Evolutionary conservation across 2,113 vertebrate species (phyloP).

Genomic region (Camarhynchus parvulus): DNA sequence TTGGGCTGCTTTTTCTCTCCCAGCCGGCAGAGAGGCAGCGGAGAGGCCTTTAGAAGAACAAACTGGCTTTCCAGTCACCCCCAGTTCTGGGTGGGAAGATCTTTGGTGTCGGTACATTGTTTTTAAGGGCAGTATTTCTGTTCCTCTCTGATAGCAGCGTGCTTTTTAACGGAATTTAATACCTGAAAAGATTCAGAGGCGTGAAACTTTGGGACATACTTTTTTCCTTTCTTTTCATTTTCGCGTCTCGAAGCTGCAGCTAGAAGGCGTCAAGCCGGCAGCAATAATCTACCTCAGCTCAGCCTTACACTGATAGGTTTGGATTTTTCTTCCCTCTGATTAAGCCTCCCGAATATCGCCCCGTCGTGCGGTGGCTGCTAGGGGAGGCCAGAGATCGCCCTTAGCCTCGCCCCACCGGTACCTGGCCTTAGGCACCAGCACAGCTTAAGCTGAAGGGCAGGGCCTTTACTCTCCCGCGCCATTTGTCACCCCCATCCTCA

Average conservation of each 20-base stretch:
- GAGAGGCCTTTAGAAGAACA: not conserved
- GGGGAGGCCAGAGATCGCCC: not conserved
- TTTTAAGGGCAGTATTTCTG: not conserved
- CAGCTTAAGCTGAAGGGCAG: not conserved
- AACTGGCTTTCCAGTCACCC: not conserved
- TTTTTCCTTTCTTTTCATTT: not conserved
- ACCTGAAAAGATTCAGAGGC: not conserved
- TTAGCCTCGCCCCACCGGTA: not conserved
- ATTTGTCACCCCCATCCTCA: not conserved
- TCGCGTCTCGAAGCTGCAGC: not conserved
- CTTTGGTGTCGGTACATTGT: not conserved
- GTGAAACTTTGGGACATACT: not conserved
- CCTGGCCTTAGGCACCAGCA: not conserved
- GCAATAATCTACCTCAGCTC: not conserved
- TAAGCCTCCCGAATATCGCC: not conserved
- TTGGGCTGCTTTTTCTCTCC: not conserved
- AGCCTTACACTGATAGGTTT: not conserved
- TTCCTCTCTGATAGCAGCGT: not conserved
- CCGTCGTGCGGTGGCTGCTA: not conserved
- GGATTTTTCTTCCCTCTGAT: not conserved
- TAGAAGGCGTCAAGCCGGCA: constrained; percentile 11
- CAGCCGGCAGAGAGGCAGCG: not conserved
- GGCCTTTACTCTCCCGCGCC: not conserved
- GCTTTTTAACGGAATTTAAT: constrained; percentile 7
- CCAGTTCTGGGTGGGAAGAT: not conserved